Evolutionary conservation across 2,797 vertebrate genomes (phyloP), one percentile per base, ranked within the genome.

Genomic region (Lutjanus campechanus): DNA sequence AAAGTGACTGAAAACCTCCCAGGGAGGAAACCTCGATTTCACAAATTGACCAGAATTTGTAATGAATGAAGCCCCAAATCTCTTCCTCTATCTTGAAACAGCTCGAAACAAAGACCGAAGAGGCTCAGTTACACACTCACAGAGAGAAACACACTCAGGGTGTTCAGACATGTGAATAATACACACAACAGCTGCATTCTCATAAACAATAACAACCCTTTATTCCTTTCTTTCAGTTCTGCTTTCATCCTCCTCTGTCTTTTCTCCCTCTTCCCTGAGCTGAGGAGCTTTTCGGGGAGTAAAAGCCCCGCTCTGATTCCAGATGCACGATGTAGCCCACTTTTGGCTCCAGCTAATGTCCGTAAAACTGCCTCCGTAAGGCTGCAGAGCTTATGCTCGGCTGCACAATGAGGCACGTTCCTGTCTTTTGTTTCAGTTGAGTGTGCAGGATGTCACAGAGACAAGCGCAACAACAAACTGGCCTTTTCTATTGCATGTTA

Each of bases 311-410:
- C 56, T 81, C 76, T 83, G 51, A 88, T 88, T 85, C 83, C 66
- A 80, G 44, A 86, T 90, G 83, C 81, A 77, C 16, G 1, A 68
- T 46, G 78, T 65, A 85, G 73, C 86, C 84, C 81, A 88, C 81
- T 85, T 89, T 70, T 50, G 53, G 67, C 73, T 75, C 6, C 7
- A 7, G 78, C 51, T 89, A 63, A 84, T 58, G 43, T 80, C 70
- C n/a, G 20, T 80, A 75, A 89, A 80, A 79, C 80, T n/a, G 80
- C 56, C 66, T 88, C 76, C 64, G 47, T 58, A 46, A 80, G 64
- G 54, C 73, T 61, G 56, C 40, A 3, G 2, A 62, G 75, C 74
- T 81, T 68, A 69, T 25, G 59, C 58, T 71, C 36, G 5, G 22
- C 76, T 72, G 63, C 73, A 79, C 68, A 59, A 69, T 64, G 69